Conservation (phyloP, 1,140 invertebrate genomes). For the Habropoda laboriosa region DNA sequence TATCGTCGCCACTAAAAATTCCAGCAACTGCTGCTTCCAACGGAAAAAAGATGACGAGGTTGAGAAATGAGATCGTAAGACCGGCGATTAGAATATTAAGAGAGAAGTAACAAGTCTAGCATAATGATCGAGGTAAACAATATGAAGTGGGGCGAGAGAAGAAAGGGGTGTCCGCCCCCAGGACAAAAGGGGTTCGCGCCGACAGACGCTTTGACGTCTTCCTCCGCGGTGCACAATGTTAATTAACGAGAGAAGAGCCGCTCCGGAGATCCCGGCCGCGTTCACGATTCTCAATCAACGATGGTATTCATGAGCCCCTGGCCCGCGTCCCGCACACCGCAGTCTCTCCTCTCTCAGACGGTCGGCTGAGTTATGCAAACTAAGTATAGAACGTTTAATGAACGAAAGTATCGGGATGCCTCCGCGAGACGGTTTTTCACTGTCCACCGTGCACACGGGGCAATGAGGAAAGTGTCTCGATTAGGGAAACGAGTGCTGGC, state of each 20-base stretch:
- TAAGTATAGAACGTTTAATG: constrained; percentile 56
- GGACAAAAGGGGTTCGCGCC: constrained; percentile 58
- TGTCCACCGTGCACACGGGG: not conserved
- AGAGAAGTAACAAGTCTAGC: constrained; percentile 44
- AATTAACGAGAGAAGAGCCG: constrained; percentile 75
- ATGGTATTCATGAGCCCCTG: constrained; percentile 70
- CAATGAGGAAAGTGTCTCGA: no score
- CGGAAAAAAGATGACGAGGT: constrained; percentile 1
- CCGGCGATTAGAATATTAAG: constrained; percentile 70
- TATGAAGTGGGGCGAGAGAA: constrained; percentile 62
- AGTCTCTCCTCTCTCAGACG: no score
- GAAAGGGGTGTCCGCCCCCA: constrained; percentile 20
- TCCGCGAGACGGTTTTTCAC: constrained; percentile 54
- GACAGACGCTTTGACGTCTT: constrained; percentile 74
- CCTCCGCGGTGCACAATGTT: constrained; percentile 71
- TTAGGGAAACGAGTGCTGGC: no score
- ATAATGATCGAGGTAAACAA: constrained; percentile 70
- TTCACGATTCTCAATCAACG: constrained; percentile 76
- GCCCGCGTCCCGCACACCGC: constrained; percentile 39
- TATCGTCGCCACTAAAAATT: constrained; percentile 62
- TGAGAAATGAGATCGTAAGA: constrained; percentile 21
- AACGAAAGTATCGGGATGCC: constrained; percentile 61
- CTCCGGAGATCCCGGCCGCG: constrained; percentile 64
- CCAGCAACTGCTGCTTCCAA: constrained; percentile 34
- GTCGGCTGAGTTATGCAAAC: constrained; percentile 44